phyloP scores from a whole-genome alignment of 1,140 invertebrate genomes.

The Notospermus geniculatus region DNA sequence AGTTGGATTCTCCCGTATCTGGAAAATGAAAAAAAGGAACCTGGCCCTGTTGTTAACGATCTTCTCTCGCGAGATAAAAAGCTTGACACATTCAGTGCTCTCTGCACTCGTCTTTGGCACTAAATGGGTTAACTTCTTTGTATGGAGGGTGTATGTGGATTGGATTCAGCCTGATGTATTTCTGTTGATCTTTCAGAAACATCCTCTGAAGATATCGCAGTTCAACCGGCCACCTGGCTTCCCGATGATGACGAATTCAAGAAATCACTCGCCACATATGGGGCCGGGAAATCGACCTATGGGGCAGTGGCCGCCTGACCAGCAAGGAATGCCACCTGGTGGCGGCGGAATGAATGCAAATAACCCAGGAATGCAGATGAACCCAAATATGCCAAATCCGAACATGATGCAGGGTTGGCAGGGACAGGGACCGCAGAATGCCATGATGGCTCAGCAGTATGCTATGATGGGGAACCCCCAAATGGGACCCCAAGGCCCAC shows the following conservation, averaged over 20 bases:
- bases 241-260: constrained; percentile 21
- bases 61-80: no score
- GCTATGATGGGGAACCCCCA: constrained; percentile 17
- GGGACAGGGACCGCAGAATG: no score
- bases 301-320: constrained; percentile 26
- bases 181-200: constrained; percentile 67
- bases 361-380: constrained; percentile 17
- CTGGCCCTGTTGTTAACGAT: no score
- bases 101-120: no score
- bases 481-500: constrained; percentile 31
- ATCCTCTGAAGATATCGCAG: constrained; percentile 83
- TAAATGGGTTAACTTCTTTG: not conserved
- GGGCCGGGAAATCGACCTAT: constrained; percentile 32
- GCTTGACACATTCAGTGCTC: no score
- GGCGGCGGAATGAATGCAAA: not conserved
- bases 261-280: constrained; percentile 24
- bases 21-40: no score
- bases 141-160: no score
- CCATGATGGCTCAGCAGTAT: not conserved
- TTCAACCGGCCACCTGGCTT: constrained; percentile 66
- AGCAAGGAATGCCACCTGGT: constrained; percentile 20
- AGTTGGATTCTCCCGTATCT: no score
- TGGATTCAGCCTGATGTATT: not conserved
- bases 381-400: no score
- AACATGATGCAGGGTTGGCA: no score